A percentile compares a stretch with the other conserved stretches of the same genome.
Evolutionary conservation across 2,113 vertebrate species (phyloP).

Genomic region (Mystacornis crossleyi): DNA sequence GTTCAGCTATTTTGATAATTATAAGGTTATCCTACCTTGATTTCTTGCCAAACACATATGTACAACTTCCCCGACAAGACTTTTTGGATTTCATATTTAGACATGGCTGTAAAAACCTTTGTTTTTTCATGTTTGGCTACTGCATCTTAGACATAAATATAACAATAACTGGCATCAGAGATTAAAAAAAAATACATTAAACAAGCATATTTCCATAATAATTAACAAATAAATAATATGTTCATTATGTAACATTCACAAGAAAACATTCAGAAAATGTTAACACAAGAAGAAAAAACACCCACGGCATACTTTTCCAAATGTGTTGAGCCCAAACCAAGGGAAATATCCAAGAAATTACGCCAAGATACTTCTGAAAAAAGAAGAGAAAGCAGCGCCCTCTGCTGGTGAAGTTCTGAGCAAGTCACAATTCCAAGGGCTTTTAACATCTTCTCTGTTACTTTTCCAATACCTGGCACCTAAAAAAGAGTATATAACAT

Average conservation of each 20-base stretch:
- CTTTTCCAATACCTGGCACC: slow-evolving; percentile 95
- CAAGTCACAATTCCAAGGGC: slow-evolving; percentile 88
- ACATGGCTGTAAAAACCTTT: not conserved
- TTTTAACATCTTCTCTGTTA: slow-evolving; percentile 96
- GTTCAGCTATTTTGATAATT: not conserved
- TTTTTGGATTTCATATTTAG: not conserved
- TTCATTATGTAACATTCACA: not conserved
- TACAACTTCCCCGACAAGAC: not conserved
- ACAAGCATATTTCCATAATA: not conserved
- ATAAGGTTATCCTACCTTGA: not conserved
- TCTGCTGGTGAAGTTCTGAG: slow-evolving; percentile 88
- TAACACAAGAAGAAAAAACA: not conserved
- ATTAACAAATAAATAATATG: not conserved
- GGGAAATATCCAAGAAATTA: slow-evolving; percentile 88
- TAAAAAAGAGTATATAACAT: slow-evolving; percentile 41
- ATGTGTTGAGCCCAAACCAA: slow-evolving; percentile 88
- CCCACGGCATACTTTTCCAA: slow-evolving; percentile 81
- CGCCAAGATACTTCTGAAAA: slow-evolving; percentile 92
- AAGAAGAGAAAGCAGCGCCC: slow-evolving; percentile 87
- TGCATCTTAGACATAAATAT: not conserved
- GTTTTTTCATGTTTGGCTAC: not conserved
- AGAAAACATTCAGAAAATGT: not conserved
- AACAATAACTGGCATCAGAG: not conserved
- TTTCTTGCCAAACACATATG: not conserved
- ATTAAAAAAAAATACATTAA: not conserved